A percentile compares a stretch with the other conserved stretches of the same genome.
Conservation (phyloP, 2,797 vertebrate species). For the Lagodon rhomboides region DNA sequence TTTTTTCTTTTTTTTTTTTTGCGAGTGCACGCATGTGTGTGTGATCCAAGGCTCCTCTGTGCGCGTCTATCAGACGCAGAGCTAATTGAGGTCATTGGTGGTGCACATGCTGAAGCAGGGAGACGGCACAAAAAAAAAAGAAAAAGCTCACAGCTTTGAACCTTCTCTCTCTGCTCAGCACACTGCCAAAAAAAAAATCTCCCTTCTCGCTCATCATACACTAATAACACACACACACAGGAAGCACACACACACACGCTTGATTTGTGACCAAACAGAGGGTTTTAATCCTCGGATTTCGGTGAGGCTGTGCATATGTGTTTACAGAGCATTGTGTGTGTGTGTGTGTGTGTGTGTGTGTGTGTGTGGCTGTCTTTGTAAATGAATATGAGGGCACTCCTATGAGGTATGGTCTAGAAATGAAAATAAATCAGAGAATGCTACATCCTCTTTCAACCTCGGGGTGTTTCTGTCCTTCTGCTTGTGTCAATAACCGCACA, state of each 20-base stretch:
- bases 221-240: constrained; percentile 46
- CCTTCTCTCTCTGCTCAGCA: constrained; percentile 70
- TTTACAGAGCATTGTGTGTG: constrained; percentile 30
- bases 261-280: constrained; percentile 73
- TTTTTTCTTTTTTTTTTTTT: too few relatives aligned
- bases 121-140: constrained; percentile 38
- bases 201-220: constrained; percentile 42
- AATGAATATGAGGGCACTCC: constrained; percentile 47
- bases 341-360: constrained; percentile 10
- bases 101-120: constrained; percentile 64
- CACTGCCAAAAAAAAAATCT: constrained; percentile 58
- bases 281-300: constrained; percentile 76
- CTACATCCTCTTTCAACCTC: constrained; percentile 61
- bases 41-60: constrained; percentile 62
- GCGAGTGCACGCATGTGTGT: constrained; percentile 46
- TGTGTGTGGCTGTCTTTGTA: constrained; percentile 38
- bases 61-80: constrained; percentile 72
- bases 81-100: constrained; percentile 83
- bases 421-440: constrained; percentile 63
- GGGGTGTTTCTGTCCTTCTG: constrained; percentile 75
- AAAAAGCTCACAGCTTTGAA: constrained; percentile 73
- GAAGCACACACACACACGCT: constrained; percentile 47
- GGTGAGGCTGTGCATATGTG: constrained; percentile 43
- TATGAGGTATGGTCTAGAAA: constrained; percentile 54
- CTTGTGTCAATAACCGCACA: constrained; percentile 61